Conservation (phyloP, 2,113 vertebrate species). For the Malurus cyaneus region DNA sequence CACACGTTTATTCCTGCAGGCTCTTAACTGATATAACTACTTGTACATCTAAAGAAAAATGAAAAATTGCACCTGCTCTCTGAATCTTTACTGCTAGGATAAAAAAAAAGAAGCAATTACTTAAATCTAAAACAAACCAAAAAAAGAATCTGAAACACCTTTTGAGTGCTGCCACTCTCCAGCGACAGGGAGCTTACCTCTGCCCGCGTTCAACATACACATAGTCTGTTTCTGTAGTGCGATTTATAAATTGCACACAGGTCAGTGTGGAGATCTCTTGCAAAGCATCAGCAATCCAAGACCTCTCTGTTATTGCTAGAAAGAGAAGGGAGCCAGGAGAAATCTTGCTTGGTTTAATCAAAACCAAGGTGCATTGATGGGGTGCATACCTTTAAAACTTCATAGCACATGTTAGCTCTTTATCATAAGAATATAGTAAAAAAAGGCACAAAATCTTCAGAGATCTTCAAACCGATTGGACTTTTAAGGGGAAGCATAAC, state of each 20-base stretch:
- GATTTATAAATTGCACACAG: slow-evolving; percentile 82
- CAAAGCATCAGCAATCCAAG: slow-evolving; percentile 70
- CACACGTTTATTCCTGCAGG: neutral
- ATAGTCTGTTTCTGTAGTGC: slow-evolving; percentile 81
- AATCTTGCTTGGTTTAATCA: neutral
- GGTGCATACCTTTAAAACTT: neutral
- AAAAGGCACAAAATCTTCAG: neutral
- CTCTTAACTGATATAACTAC: neutral
- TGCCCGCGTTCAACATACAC: slow-evolving; percentile 80
- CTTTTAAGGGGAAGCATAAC: neutral
- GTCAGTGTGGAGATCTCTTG: slow-evolving; percentile 78
- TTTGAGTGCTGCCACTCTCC: neutral
- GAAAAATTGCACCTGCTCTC: neutral
- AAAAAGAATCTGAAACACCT: neutral
- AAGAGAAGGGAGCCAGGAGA: neutral
- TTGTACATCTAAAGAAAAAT: neutral
- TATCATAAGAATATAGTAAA: neutral
- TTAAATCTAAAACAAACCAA: neutral
- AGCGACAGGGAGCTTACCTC: slow-evolving; percentile 70
- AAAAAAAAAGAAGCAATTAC: neutral
- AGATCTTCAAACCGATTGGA: neutral
- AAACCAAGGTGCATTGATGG: neutral
- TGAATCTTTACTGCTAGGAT: neutral
- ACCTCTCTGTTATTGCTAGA: slow-evolving; percentile 47
- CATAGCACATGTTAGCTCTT: neutral